These are phyloP conservation scores for Meiosimyza decipiens DNA, from an alignment of 2,888 invertebrate species.

Conservation along the genomic window DNA sequence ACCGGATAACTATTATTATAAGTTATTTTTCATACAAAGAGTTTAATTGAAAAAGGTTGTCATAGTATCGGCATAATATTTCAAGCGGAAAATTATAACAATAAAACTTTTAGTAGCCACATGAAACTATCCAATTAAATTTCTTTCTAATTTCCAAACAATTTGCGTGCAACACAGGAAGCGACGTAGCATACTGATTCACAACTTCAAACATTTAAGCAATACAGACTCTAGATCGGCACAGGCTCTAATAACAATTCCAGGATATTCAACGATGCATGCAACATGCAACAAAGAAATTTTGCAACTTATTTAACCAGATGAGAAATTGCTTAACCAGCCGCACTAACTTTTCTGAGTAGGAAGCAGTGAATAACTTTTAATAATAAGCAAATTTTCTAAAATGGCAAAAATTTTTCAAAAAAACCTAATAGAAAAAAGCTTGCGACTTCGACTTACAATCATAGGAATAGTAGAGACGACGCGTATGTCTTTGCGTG, in stretches of 20 bases:
- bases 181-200: conserved; percentile 26
- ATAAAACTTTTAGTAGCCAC: no score
- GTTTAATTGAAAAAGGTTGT: no score
- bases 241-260: background rate
- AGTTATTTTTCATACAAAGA: no score
- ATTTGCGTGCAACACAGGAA: conserved; percentile 9
- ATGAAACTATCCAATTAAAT: no score
- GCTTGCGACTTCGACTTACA: no score
- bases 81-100: no score
- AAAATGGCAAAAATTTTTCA: conserved; percentile 1
- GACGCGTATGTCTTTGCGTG: background rate
- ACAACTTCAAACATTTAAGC: background rate
- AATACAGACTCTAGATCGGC: no score
- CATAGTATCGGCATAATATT: no score
- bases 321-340: conserved; percentile 26
- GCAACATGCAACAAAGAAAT: conserved; percentile 22
- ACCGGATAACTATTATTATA: no score
- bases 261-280: conserved; percentile 8
- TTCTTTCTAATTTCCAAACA: background rate
- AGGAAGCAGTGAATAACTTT: background rate
- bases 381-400: conserved; percentile 14
- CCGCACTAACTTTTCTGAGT: conserved; percentile 1
- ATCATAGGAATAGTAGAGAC: no score
- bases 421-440: conserved; percentile 1
- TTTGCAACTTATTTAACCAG: conserved; percentile 16